phyloP scores from a whole-genome alignment of 2,113 vertebrate species.

The Galbula dea region DNA sequence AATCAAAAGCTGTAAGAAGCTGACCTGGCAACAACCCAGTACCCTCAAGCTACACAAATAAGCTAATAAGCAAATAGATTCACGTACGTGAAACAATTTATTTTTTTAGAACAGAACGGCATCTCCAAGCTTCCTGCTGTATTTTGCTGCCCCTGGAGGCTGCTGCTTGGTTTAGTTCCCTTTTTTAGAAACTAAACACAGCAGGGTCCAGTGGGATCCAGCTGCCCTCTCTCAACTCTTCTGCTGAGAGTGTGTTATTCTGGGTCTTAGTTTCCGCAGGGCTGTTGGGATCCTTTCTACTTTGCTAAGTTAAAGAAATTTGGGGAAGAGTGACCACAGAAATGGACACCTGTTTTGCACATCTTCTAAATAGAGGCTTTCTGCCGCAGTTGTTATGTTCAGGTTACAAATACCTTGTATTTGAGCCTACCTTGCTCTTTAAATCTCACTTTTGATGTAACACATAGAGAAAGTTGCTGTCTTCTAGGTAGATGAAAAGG shows the following conservation, averaged over 20 bases:
- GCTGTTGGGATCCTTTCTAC: neutral
- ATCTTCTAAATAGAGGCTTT: neutral
- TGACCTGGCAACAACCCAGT: neutral
- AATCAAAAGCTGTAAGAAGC: slow-evolving; percentile 19
- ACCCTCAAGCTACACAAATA: slow-evolving; percentile 28
- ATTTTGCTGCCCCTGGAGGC: slow-evolving; percentile 62
- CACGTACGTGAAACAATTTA: neutral
- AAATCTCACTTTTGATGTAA: neutral
- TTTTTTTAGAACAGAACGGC: slow-evolving; percentile 10
- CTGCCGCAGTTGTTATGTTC: neutral
- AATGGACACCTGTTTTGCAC: neutral
- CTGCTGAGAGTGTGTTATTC: neutral
- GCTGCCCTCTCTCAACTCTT: slow-evolving; percentile 54
- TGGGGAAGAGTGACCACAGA: neutral
- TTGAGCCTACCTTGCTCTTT: neutral
- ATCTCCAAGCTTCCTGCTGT: slow-evolving; percentile 50
- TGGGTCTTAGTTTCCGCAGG: neutral
- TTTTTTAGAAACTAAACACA: slow-evolving; percentile 61
- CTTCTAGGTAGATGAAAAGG: neutral
- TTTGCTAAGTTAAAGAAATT: neutral
- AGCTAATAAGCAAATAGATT: slow-evolving; percentile 40
- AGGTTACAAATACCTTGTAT: neutral
- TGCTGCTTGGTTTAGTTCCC: slow-evolving; percentile 17
- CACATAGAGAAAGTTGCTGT: neutral
- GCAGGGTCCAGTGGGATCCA: slow-evolving; percentile 65